Conservation (phyloP, 2,113 vertebrate species). For the Festucalex cinctus region DNA sequence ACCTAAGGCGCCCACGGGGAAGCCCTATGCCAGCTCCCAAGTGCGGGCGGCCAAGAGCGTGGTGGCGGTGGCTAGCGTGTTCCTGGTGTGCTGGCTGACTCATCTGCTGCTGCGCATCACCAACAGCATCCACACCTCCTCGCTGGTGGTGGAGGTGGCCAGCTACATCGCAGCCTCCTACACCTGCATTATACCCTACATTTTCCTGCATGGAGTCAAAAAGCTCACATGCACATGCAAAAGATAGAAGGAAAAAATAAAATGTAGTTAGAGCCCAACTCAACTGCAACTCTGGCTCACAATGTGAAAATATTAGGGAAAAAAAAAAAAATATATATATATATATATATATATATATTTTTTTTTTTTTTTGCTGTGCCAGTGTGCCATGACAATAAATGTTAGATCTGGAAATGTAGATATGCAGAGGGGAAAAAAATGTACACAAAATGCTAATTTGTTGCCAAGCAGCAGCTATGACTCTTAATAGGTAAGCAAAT, state of each 20-base stretch:
- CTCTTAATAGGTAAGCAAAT: too few relatives aligned
- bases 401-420: too few relatives aligned
- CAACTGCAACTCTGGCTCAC: neutral
- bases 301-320: too few relatives aligned
- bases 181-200: slow-evolving; percentile 71
- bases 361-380: too few relatives aligned
- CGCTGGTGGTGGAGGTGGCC: slow-evolving; percentile 56
- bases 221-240: slow-evolving; percentile 61
- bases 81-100: slow-evolving; percentile 72
- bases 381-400: too few relatives aligned
- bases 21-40: slow-evolving; percentile 20
- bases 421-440: too few relatives aligned
- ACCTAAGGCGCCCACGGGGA: slow-evolving; percentile 17
- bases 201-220: slow-evolving; percentile 70
- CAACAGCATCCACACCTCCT: slow-evolving; percentile 58
- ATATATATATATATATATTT: too few relatives aligned
- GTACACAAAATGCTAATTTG: too few relatives aligned
- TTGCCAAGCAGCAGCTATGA: too few relatives aligned
- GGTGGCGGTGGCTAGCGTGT: slow-evolving; percentile 69
- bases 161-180: slow-evolving; percentile 69
- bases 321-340: too few relatives aligned
- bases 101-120: slow-evolving; percentile 68
- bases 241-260: slow-evolving; percentile 20
- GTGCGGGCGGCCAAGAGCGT: slow-evolving; percentile 74
- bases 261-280: neutral